phyloP scores from a whole-genome alignment of 2,888 invertebrate genomes.

The Brachynemurus nebulosus region DNA sequence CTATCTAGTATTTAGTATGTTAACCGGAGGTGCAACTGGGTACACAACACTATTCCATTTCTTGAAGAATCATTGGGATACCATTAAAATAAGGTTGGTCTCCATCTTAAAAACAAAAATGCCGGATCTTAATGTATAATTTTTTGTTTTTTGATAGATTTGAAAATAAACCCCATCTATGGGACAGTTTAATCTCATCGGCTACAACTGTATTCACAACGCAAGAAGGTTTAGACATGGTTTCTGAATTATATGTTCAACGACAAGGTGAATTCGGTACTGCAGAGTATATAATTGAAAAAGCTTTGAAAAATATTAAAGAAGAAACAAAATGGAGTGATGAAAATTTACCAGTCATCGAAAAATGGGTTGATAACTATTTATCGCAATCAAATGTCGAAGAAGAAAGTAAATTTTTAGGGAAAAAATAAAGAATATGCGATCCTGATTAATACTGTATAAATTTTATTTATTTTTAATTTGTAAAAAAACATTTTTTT shows the following conservation, averaged over 20 bases:
- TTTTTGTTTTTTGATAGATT: constrained; percentile 35
- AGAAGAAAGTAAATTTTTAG: constrained; percentile 6
- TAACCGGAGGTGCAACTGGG: constrained; percentile 55
- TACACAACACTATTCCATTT: constrained; percentile 60
- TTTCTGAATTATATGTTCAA: constrained; percentile 46
- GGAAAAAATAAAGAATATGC: no score
- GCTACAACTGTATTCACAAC: constrained; percentile 65
- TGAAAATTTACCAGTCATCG: constrained; percentile 59
- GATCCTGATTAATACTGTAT: no score
- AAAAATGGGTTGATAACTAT: constrained; percentile 52
- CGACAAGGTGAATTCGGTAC: constrained; percentile 55
- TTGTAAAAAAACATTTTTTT: background rate
- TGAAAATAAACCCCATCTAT: constrained; percentile 52
- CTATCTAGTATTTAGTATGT: constrained; percentile 59
- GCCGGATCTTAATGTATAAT: background rate
- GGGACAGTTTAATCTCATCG: constrained; percentile 61
- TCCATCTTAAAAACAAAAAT: background rate
- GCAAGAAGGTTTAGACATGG: constrained; percentile 55
- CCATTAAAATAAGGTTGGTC: constrained; percentile 46
- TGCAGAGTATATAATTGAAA: constrained; percentile 58
- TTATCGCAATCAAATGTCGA: constrained; percentile 25
- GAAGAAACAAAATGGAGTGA: constrained; percentile 66
- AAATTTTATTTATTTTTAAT: background rate
- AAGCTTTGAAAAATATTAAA: constrained; percentile 55
- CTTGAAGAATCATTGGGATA: constrained; percentile 53